phyloP scores from a whole-genome alignment of 2,113 vertebrate genomes.

The Pedionomus torquatus region DNA sequence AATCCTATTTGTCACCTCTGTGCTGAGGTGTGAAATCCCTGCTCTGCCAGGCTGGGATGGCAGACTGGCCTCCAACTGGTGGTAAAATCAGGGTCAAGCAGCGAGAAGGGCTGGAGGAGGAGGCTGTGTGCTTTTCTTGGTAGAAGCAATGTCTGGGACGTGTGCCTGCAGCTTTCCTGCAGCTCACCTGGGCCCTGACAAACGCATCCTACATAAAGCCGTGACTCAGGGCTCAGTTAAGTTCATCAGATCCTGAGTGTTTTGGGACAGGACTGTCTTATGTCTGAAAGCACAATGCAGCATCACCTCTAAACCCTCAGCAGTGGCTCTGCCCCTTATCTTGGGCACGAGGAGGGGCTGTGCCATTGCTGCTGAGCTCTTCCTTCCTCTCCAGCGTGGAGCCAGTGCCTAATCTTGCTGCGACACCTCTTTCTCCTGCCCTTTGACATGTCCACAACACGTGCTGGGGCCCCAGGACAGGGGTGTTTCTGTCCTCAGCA shows the following conservation, averaged over 20 bases:
- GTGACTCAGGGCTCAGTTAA: neutral
- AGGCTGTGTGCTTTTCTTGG: neutral
- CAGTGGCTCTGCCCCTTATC: neutral
- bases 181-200: neutral
- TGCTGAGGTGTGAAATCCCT: neutral
- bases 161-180: neutral
- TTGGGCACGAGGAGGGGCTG: neutral
- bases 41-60: neutral
- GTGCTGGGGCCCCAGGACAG: neutral
- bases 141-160: neutral
- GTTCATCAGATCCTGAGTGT: neutral
- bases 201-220: neutral
- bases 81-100: neutral
- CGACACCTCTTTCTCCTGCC: rapidly evolving
- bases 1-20: neutral
- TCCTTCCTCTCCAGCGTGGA: neutral
- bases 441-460: neutral
- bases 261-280: neutral
- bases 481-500: neutral
- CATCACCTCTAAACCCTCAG: neutral
- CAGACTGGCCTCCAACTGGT: neutral
- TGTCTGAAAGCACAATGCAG: neutral
- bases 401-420: neutral
- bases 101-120: neutral
- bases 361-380: neutral